Base-by-base conservation (phyloP, 2,113 vertebrate species). In the Elgaria multicarinata region DNA sequence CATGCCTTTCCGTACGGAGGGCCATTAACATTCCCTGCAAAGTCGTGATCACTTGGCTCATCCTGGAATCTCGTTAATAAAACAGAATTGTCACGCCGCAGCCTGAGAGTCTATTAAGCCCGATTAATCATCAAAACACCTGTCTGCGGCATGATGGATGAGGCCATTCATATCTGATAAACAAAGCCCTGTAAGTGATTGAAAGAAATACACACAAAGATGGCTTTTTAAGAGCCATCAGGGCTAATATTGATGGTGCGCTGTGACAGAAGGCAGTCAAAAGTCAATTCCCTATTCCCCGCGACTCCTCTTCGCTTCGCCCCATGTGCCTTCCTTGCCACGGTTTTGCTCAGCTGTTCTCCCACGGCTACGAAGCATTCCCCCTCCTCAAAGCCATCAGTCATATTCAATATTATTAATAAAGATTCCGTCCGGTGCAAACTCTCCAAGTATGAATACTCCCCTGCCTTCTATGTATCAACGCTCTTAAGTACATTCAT, bases 101-200 rank as follows among this genome's bases (percentile, higher is more conserved):
- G 62, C n/a, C 31, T 71, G 81, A 90, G 79, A 76, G 75, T 6
- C 53, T 1, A 1, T 88, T 84, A 90, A 88, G 44, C 36, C 13
- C 66, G 62, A 89, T 92, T 85, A 90, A 72, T 90, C 69, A 84
- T 6, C 33, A 24, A 64, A 91, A 75, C 46, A 88, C 42, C 33
- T 91, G 83, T 85, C 88, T 72, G 66, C 84, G 18, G 36, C 88
- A 88, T 75, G 82, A 89, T 0, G 33, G 88, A 92, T 92, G 82
- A 62, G 13, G 50, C 85, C 58, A 83, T 85, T 83, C 71, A 87
- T 69, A 78, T 36, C 79, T 83, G 46, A 78, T 88, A 93, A 93
- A 89, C 75, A 92, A 87, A 92, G 71, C 0, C 39, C 46, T 84
- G 42, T 39, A 87, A 64, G 88, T 76, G 85, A 90, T 80, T 88